Conservation (phyloP, 1,140 invertebrate genomes). For the Formica exsecta region DNA sequence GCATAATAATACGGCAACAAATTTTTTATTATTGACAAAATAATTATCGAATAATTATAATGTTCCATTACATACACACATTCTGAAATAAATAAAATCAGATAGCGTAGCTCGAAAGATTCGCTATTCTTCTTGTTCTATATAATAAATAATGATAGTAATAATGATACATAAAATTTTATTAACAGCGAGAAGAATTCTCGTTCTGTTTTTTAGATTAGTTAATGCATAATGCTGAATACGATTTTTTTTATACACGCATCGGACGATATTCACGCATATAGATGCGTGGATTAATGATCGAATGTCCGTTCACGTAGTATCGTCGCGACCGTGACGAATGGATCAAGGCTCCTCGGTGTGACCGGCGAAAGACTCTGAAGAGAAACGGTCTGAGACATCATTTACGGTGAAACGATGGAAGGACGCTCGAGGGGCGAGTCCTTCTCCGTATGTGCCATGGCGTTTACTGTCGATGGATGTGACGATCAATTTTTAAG, state of each 20-base stretch:
- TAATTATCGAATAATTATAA: neutral
- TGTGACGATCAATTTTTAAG: constrained; percentile 50
- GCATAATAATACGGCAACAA: neutral
- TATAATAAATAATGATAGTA: no score
- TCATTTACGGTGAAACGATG: constrained; percentile 56
- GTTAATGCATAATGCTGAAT: neutral
- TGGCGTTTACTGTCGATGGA: constrained; percentile 51
- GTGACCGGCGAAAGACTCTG: constrained; percentile 27
- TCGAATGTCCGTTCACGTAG: constrained; percentile 22
- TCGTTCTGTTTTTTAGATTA: neutral
- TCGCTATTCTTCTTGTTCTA: no score
- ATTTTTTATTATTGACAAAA: neutral
- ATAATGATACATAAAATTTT: no score
- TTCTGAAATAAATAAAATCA: neutral
- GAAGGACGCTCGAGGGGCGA: constrained; percentile 46
- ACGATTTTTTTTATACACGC: neutral
- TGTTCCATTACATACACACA: neutral
- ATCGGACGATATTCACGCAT: neutral
- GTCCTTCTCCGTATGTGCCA: constrained; percentile 40
- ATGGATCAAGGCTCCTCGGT: constrained; percentile 28
- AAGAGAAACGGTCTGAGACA: constrained; percentile 56
- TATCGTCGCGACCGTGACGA: constrained; percentile 48
- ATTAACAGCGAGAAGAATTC: neutral
- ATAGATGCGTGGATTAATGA: constrained; percentile 41
- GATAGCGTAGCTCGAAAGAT: neutral